Evolutionary conservation across 2,113 vertebrate species (phyloP).

Genomic region (Daboia siamensis): DNA sequence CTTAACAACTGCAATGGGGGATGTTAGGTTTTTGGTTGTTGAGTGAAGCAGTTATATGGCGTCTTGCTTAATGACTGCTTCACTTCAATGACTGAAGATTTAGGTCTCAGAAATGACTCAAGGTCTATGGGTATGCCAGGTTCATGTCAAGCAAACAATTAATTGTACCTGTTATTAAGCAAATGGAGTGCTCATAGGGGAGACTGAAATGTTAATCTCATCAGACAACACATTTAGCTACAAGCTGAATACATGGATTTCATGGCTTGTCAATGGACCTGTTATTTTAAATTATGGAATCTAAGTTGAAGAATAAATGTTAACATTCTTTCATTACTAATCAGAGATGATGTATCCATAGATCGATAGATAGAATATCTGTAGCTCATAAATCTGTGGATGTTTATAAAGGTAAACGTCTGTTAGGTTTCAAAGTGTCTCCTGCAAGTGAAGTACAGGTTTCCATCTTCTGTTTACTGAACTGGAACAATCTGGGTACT

Average conservation of each 20-base stretch:
- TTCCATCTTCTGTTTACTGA: background rate
- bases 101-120: background rate
- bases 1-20: background rate
- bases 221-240: conserved; percentile 1
- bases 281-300: background rate
- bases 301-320: background rate
- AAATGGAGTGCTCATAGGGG: background rate
- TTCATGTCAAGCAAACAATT: conserved; percentile 9
- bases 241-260: background rate
- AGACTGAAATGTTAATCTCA: conserved; percentile 24
- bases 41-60: background rate
- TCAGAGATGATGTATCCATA: background rate
- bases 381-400: background rate
- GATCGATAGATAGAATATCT: background rate
- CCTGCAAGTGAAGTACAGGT: background rate
- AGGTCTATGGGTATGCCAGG: background rate
- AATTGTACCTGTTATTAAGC: background rate
- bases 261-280: background rate
- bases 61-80: background rate
- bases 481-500: background rate
- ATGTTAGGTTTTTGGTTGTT: background rate
- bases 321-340: background rate
- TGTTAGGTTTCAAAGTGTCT: background rate
- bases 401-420: background rate
- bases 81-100: background rate